Evolutionary conservation across 1,140 invertebrate genomes (phyloP), one percentile per base, ranked within the genome.

Genomic region (Caenorhabditis remanei): DNA sequence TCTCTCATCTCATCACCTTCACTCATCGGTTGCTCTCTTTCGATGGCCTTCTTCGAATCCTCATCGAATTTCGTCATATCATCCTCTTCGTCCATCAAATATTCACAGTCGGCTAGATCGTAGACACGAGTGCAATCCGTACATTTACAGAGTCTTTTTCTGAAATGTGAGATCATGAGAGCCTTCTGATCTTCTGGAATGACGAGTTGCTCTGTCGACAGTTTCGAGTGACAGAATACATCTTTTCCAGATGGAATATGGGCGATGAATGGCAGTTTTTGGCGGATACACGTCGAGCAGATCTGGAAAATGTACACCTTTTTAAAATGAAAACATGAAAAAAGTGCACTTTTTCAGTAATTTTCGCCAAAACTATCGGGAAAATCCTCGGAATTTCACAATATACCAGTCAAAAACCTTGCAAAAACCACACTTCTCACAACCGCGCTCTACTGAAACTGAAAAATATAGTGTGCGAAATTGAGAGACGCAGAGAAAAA

Each of bases 71-170:
- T 58, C 7, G 71, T 65, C 7, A 91, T 63, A n/a, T 89, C 86
- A 83, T 91, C 90, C 48, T 90, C 89, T 21, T 85, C 53, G 7
- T 91, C 90, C 41, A 91, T 19, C 21, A 91, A 86, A 84, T 65
- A 91, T 48, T 87, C 58, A 71, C 86, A 90, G 40, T 92, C 84
- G 4, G 83, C 65, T 79, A 89, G 79, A 21, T 91, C 91, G 85
- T 91, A 91, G 7, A 91, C 82, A 24, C 82, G 79, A 84, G 89
- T 53, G 88, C 91, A 90, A 82, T n/a, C 83, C 0, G 19, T 5
- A 82, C 83, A 71, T 41, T 75, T 84, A 83, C 83, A 87, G 11
- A 87, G n/a, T 40, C 58, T 65, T n/a, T 48, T 4, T 6, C 71
- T 46, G 40, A 79, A 79, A 16, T 79, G 43, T 9, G 13, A 13